Evolutionary conservation across 1,140 invertebrate species (phyloP).

Genomic region (Hypothenemus hampei): DNA sequence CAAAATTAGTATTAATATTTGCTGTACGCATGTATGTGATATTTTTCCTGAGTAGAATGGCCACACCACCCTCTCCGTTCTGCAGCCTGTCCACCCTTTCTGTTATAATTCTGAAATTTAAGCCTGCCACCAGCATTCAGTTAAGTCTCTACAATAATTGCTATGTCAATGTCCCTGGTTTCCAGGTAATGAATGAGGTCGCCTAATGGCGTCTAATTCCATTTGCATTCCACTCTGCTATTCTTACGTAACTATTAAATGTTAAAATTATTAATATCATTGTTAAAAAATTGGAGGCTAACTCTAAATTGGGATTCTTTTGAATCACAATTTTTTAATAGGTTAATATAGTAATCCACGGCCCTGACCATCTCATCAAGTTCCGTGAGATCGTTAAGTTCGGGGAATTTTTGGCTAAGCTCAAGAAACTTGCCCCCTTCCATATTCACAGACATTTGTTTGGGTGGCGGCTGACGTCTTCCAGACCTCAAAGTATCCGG

Average conservation of each 20-base stretch:
- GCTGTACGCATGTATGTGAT: too few species aligned
- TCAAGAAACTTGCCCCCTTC: not conserved
- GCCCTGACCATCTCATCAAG: not conserved
- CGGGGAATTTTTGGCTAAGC: not conserved
- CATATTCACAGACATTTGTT: not conserved
- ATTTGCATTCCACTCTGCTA: too few species aligned
- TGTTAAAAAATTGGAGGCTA: not conserved
- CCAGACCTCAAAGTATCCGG: not conserved
- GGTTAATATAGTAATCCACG: not conserved
- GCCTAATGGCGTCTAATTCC: not conserved
- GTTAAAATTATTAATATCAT: not conserved
- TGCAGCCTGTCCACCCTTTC: not conserved
- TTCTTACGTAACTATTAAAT: too few species aligned
- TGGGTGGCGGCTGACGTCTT: not conserved
- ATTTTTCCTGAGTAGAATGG: too few species aligned
- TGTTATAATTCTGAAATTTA: not conserved
- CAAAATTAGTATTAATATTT: too few species aligned
- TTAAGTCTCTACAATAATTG: not conserved
- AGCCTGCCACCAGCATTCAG: not conserved
- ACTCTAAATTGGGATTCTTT: not conserved
- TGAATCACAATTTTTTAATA: not conserved
- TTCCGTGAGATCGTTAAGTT: not conserved
- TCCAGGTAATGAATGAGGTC: not conserved
- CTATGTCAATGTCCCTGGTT: not conserved
- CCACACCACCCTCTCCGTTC: not conserved